Evolutionary conservation across 2,113 vertebrate species (phyloP).

Genomic region (Aegithalos caudatus): DNA sequence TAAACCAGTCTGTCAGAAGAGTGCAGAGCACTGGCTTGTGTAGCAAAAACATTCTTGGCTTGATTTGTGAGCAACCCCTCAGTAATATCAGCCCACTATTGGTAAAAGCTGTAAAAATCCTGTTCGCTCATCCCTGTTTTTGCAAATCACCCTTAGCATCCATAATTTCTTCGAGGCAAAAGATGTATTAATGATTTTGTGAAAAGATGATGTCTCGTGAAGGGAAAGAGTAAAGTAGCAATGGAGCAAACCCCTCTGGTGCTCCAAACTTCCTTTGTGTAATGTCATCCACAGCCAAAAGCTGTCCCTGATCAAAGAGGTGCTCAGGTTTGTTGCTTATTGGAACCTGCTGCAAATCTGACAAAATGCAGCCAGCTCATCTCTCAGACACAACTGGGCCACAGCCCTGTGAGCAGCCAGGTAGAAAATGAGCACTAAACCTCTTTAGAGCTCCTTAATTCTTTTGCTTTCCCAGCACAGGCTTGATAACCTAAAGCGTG

Average conservation of each 20-base stretch:
- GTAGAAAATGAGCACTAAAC: neutral
- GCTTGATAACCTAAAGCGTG: fast-evolving
- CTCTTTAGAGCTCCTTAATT: neutral
- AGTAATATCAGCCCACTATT: neutral
- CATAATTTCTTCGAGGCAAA: neutral
- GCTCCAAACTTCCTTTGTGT: neutral
- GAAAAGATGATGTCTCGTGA: neutral
- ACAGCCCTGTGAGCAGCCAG: neutral
- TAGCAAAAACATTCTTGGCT: neutral
- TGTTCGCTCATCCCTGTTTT: neutral
- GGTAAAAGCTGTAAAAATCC: neutral
- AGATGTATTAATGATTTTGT: neutral
- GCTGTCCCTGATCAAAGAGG: neutral
- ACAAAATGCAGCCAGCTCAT: neutral
- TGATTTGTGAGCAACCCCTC: neutral
- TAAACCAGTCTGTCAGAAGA: neutral
- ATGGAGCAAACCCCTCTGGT: neutral
- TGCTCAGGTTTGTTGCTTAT: neutral
- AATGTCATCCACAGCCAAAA: neutral
- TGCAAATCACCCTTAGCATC: neutral
- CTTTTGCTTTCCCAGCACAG: neutral
- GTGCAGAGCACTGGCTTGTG: neutral
- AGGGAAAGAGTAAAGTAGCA: neutral
- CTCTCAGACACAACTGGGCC: neutral
- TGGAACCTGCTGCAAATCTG: neutral